Base-by-base conservation (phyloP, 2,113 vertebrate genomes). In the Alexandromys fortis region DNA sequence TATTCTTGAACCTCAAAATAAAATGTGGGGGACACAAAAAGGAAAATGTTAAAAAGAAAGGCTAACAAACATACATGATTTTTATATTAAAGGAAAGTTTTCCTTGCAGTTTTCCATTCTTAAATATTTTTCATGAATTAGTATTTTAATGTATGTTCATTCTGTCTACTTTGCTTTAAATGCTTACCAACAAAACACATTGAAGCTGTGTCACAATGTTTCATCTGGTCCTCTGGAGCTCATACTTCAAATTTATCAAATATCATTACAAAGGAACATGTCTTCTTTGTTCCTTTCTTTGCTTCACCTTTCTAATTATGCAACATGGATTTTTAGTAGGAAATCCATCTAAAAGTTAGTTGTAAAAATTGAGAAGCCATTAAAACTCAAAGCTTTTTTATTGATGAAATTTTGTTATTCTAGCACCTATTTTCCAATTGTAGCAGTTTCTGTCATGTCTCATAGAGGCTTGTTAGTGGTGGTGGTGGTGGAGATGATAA, bases 381-480 rank as follows among this genome's bases (percentile, higher is more conserved):
- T 96, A 94, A 91, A 87, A 87, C 79, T 70, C 67, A 96, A 94
- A 95, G 38, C 26, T 73, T 97, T 95, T 91, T 97, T 95, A 91
- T 96, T 92, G 96, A 83, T 91, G 47, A 67, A 96, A 85, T 97
- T 96, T 95, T 91, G 72, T 95, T 92, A 93, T 35, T 86, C 61
- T 26, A 92, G 91, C 91, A 97, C 35, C 95, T 94, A 95, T 96
- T 94, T 95, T 55, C 16, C 87, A 76, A 94, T 52, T 95, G n/a
- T 75, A 86, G 92, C 38, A 89, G 79, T 63, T 86, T 9, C 81
- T 92, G 52, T 65, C 92, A 70, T 95, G 63, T 82, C 22, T 90
- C 63, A 19, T 35, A 95, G 72, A n/a, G 24, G 17, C n/a, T 94
- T 94, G 10, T 73, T 92, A 94, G 96, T 19, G 38, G 17, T 88